Percentiles rank a stretch among this genome's conserved stretches.
Evolutionary conservation across 2,113 vertebrate species (phyloP).

Genomic region (Rhabdomys dilectus): DNA sequence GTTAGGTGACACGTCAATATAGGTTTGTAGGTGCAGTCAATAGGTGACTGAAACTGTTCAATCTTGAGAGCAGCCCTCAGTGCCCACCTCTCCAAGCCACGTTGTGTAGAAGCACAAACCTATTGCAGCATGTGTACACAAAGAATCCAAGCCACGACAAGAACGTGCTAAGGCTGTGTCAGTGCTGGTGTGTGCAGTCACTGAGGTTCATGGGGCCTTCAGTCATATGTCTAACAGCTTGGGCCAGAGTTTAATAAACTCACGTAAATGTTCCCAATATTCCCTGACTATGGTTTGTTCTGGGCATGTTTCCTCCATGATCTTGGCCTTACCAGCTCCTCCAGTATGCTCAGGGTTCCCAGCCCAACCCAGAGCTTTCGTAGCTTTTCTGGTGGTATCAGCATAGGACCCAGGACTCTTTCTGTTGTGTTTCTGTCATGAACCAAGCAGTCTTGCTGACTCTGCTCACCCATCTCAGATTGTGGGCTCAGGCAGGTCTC

Average conservation of each 20-base stretch:
- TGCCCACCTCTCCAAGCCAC: fast-evolving
- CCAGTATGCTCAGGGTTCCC: too few species aligned
- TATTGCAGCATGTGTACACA: fast-evolving
- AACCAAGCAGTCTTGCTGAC: fast-evolving
- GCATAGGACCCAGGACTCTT: fast-evolving
- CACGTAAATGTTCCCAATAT: neutral
- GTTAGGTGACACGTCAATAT: neutral
- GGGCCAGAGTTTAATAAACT: too few species aligned
- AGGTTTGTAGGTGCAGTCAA: too few species aligned
- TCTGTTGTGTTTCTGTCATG: too few species aligned
- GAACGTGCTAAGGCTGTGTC: fast-evolving
- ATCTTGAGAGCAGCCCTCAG: fast-evolving
- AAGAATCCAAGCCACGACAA: fast-evolving
- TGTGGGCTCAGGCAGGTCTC: neutral
- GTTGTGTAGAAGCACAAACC: fast-evolving
- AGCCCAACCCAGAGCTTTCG: too few species aligned
- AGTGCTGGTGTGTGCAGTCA: fast-evolving
- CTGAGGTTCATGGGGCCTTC: fast-evolving
- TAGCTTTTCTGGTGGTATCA: neutral
- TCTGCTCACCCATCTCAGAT: too few species aligned
- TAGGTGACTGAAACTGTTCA: fast-evolving
- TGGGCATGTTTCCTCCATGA: neutral
- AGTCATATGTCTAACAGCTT: fast-evolving
- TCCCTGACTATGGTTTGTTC: fast-evolving
- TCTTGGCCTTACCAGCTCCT: neutral